A percentile compares a stretch with the other conserved stretches of the same genome.
Evolutionary conservation across 2,113 vertebrate species (phyloP).

Genomic region (Crotalus viridis): DNA sequence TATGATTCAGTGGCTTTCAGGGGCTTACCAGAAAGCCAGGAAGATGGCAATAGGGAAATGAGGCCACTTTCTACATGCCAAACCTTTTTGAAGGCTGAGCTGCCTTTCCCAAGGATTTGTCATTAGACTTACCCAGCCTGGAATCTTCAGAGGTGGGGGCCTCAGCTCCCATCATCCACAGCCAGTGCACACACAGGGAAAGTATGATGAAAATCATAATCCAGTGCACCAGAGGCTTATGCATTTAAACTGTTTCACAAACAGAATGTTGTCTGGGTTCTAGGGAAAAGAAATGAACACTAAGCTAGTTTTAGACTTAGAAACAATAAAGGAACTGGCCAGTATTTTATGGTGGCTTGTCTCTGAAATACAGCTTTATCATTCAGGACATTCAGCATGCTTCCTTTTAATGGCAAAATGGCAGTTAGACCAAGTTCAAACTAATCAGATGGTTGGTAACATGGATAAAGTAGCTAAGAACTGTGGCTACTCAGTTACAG

Average conservation of each 20-base stretch:
- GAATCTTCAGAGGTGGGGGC: neutral
- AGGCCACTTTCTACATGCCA: neutral
- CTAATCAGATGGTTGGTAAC: neutral
- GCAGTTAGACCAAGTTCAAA: neutral
- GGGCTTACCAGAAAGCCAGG: neutral
- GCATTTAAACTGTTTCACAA: neutral
- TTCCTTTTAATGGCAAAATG: neutral
- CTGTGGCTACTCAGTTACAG: neutral
- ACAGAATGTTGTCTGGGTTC: neutral
- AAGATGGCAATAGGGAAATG: neutral
- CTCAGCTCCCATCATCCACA: neutral
- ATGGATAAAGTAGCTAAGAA: neutral
- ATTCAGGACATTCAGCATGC: neutral
- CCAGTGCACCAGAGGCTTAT: neutral
- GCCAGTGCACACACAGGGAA: neutral
- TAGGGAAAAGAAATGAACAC: neutral
- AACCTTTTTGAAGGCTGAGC: neutral
- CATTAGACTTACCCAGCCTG: neutral
- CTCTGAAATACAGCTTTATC: neutral
- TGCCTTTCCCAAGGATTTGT: neutral
- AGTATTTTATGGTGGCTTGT: neutral
- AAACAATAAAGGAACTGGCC: neutral
- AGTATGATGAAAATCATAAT: neutral
- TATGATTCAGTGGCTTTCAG: neutral
- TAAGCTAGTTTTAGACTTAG: neutral